phyloP scores from a whole-genome alignment of 2,888 invertebrate species.

The Tholera decimalis region DNA sequence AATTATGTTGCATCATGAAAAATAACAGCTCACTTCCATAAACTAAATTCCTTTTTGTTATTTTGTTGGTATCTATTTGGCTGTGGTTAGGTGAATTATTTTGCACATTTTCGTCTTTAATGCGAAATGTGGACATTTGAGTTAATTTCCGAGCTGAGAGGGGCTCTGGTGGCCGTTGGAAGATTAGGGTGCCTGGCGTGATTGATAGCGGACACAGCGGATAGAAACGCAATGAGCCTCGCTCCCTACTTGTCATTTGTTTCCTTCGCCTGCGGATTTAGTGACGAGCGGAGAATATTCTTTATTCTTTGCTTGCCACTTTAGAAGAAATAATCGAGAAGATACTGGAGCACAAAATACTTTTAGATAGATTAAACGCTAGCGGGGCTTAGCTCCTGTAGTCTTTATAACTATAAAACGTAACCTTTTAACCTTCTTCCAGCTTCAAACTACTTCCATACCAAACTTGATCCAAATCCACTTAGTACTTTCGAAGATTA shows the following conservation, averaged over 20 bases:
- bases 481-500: too few species aligned
- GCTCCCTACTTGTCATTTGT: conserved; percentile 58
- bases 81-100: not conserved
- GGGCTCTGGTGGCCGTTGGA: conserved; percentile 26
- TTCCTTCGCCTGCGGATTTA: conserved; percentile 10
- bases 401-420: too few species aligned
- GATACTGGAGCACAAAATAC: too few species aligned
- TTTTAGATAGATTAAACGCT: too few species aligned
- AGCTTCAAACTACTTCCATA: too few species aligned
- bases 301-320: too few species aligned
- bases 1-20: too few species aligned
- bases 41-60: not conserved
- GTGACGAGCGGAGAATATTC: conserved; percentile 4
- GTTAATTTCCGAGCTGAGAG: conserved; percentile 26
- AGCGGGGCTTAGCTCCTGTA: too few species aligned
- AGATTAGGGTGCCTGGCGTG: conserved; percentile 49
- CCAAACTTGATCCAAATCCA: too few species aligned
- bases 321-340: too few species aligned
- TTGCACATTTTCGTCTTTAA: conserved; percentile 4
- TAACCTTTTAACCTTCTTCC: too few species aligned
- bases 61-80: not conserved
- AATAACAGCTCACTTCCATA: too few species aligned
- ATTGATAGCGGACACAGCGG: conserved; percentile 57
- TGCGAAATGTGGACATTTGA: conserved; percentile 24
- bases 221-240: conserved; percentile 63